phyloP scores from a whole-genome alignment of 2,113 vertebrate species.

The Mirounga angustirostris region DNA sequence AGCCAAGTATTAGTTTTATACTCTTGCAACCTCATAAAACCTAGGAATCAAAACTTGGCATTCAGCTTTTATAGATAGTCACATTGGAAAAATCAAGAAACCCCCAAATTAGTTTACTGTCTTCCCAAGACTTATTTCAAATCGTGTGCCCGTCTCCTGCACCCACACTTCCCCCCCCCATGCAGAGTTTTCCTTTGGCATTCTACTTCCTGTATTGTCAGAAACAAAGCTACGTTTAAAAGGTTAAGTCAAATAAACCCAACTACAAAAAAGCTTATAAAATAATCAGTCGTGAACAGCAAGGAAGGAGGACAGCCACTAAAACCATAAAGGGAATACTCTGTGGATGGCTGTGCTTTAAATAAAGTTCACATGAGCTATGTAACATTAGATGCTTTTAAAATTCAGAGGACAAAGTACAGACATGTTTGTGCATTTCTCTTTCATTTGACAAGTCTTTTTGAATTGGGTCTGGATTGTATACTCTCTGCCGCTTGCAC shows the following conservation, averaged over 20 bases:
- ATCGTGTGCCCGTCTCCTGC: slow-evolving; percentile 2
- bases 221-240: slow-evolving; percentile 73
- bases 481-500: not conserved
- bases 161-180: not conserved
- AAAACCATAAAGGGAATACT: slow-evolving; percentile 77
- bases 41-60: slow-evolving; percentile 60
- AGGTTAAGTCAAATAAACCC: slow-evolving; percentile 78
- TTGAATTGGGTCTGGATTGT: slow-evolving; percentile 43
- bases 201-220: slow-evolving; percentile 69
- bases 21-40: slow-evolving; percentile 63
- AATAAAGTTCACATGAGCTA: slow-evolving; percentile 69
- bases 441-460: slow-evolving; percentile 65
- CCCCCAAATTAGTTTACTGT: not conserved
- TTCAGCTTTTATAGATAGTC: slow-evolving; percentile 44
- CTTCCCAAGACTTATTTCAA: slow-evolving; percentile 63
- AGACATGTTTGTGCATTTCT: slow-evolving; percentile 78
- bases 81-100: slow-evolving; percentile 54
- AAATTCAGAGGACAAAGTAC: slow-evolving; percentile 69
- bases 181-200: slow-evolving; percentile 49
- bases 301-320: slow-evolving; percentile 64
- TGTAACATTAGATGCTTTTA: slow-evolving; percentile 74
- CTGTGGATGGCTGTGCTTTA: slow-evolving; percentile 45
- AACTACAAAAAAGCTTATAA: slow-evolving; percentile 79
- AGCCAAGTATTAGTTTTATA: slow-evolving; percentile 59
- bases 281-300: slow-evolving; percentile 81